Base-by-base conservation (phyloP, 2,888 invertebrate species). In the Trichogramma dendrolimi region DNA sequence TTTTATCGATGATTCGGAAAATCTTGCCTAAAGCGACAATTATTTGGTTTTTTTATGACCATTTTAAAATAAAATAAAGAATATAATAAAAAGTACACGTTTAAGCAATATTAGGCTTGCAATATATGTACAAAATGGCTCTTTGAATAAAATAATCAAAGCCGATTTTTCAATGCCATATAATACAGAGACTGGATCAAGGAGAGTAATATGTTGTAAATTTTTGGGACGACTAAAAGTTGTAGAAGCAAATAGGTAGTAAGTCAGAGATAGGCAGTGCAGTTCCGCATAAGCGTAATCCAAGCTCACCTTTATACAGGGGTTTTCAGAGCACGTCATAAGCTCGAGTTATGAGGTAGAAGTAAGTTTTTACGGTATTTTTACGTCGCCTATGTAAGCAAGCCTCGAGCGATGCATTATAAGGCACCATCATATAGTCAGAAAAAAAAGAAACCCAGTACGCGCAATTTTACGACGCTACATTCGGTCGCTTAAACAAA, bases 301-400 rank as follows among this genome's bases (percentile, higher is more conserved):
- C 62, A 62, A 59, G 44, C 38, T 62, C 52, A 58, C 59, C 49
- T 27, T 27, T 27, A 8, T 10, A 46, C 46, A 52, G 61, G 61
- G 66, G 63, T 63, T 66, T 63, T 63, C 63, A 56, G 61, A 44
- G 55, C 63, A 61, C 59, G 65, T 64, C 69, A 69, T 73, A 70
- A 72, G 69, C 69, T 67, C 68, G 71, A 72, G 72, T 76, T 75
- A 74, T 72, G 73, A 70, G 71, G 70, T 72, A 66, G 63, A 70
- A 69, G 70, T 72, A 75, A 72, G 66, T 75, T 77, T 77, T 78
- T 76, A 78, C 73, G 74, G 74, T 71, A 67, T 71, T 76, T 78
- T 78, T 77, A 78, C 72, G 73, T 73, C 70, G 71, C 68, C 68
- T 69, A 70, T 70, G 71, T 69, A 50, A 27, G 27, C 67, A 64